Conservation (phyloP, 2,888 invertebrate species). For the Callinectes sapidus region DNA sequence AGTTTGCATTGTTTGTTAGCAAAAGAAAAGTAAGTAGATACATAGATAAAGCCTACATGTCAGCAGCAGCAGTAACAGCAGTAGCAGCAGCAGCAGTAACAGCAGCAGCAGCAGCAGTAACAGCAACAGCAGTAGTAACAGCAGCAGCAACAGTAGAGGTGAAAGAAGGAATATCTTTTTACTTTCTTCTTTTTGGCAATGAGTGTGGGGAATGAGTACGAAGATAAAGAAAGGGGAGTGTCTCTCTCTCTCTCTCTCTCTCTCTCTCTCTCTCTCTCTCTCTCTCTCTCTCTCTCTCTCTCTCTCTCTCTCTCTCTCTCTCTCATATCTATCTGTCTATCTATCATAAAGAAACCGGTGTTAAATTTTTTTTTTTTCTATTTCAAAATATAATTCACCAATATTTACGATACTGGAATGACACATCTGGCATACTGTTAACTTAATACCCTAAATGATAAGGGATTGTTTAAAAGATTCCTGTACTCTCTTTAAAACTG, state of each 20-base stretch:
- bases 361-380: not conserved
- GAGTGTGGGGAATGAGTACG: too few species aligned
- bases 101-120: too few species aligned
- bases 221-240: not conserved
- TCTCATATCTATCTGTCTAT: too few species aligned
- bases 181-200: too few species aligned
- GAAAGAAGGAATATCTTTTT: too few species aligned
- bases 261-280: slow-evolving; percentile 36
- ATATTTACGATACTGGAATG: not conserved
- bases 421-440: not conserved
- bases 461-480: not conserved
- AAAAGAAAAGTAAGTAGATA: too few species aligned
- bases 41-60: too few species aligned
- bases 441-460: not conserved
- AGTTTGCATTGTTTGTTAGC: too few species aligned
- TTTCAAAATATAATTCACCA: not conserved
- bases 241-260: slow-evolving; percentile 37
- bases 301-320: not conserved
- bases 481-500: not conserved
- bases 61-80: too few species aligned
- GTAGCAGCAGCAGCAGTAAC: too few species aligned
- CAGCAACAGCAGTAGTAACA: too few species aligned
- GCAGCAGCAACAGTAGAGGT: too few species aligned
- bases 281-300: slow-evolving; percentile 8
- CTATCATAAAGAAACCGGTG: not conserved